Conservation (phyloP, 2,113 vertebrate genomes). For the Lampris megalopsis region DNA sequence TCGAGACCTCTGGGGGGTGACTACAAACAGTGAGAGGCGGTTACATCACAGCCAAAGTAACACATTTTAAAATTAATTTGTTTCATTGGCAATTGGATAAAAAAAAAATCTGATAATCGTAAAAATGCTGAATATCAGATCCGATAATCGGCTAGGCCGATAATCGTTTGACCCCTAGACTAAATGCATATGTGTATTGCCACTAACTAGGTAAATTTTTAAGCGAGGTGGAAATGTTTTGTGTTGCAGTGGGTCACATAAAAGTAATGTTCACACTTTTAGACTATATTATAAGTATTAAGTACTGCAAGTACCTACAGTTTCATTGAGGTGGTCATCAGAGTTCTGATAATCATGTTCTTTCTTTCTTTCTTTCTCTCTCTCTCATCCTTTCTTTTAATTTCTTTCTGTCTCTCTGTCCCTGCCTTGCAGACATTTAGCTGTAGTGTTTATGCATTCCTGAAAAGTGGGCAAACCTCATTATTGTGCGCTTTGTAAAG, state of each 20-base stretch:
- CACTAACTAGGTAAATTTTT: background rate
- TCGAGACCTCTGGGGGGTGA: too few species aligned
- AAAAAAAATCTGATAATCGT: too few species aligned
- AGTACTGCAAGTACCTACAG: background rate
- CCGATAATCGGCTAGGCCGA: too few species aligned
- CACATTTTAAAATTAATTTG: too few species aligned
- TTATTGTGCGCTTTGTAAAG: slow-evolving; percentile 5
- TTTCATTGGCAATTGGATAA: too few species aligned
- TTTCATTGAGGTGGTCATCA: background rate
- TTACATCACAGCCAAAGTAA: too few species aligned
- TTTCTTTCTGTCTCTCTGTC: too few species aligned
- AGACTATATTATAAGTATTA: background rate
- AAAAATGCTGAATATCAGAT: too few species aligned
- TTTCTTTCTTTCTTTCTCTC: background rate
- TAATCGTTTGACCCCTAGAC: slow-evolving; percentile 19
- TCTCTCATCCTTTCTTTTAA: too few species aligned
- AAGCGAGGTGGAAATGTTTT: background rate
- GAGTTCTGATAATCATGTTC: slow-evolving; percentile 7
- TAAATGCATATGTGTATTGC: slow-evolving; percentile 9
- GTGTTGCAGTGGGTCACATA: background rate
- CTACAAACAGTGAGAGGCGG: too few species aligned
- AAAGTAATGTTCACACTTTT: background rate
- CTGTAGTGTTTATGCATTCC: background rate
- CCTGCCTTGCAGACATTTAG: background rate
- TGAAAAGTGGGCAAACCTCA: background rate